phyloP scores from a whole-genome alignment of 2,797 vertebrate species.

The Pipistrellus pipistrellus region DNA sequence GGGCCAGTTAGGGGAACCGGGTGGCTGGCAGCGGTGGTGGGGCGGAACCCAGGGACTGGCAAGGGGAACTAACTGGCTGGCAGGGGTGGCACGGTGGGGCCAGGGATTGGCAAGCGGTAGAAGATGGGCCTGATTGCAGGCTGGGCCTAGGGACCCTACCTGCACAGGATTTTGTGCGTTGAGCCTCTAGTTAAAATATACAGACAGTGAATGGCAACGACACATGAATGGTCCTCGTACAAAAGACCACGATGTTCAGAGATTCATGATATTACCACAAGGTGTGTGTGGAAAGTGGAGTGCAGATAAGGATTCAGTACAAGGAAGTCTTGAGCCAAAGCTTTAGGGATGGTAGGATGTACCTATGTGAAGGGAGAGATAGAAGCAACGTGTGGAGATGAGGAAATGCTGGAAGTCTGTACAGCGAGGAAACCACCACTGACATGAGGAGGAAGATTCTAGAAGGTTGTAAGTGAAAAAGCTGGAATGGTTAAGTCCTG shows the following conservation, averaged over 20 bases:
- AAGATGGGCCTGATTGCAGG: too few species aligned
- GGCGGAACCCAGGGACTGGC: too few species aligned
- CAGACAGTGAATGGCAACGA: not conserved
- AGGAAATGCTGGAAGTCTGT: not conserved
- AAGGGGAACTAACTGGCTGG: too few species aligned
- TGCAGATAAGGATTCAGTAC: conserved; percentile 12
- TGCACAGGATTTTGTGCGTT: rapidly evolving
- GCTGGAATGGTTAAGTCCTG: not conserved
- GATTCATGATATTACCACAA: conserved; percentile 15
- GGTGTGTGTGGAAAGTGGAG: not conserved
- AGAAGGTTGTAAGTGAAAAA: not conserved
- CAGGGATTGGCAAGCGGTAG: too few species aligned
- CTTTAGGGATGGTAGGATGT: not conserved
- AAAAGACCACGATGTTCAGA: not conserved
- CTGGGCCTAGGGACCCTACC: too few species aligned
- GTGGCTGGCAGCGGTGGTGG: too few species aligned
- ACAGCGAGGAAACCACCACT: not conserved
- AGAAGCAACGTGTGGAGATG: not conserved
- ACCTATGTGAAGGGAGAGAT: not conserved
- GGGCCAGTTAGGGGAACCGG: too few species aligned
- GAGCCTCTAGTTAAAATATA: not conserved
- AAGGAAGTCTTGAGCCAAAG: not conserved
- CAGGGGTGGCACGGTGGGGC: rapidly evolving
- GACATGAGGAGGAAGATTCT: not conserved
- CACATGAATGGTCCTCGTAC: not conserved